Conservation (phyloP, 2,797 vertebrate genomes). For the Podargus strigoides region DNA sequence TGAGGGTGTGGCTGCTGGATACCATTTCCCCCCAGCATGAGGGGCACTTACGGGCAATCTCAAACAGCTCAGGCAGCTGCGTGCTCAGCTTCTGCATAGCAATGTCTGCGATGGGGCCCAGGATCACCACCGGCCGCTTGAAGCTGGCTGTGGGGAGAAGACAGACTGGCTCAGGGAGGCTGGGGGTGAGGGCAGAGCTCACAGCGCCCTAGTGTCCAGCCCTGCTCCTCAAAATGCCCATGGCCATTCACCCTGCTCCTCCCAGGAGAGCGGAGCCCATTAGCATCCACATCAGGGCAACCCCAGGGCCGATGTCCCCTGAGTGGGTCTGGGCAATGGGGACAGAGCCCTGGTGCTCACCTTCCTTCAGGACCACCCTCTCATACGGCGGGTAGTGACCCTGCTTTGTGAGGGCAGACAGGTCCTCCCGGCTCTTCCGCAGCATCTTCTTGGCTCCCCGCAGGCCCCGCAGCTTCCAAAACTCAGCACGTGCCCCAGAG, state of each 20-base stretch:
- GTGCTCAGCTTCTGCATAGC: conserved; percentile 88
- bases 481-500: conserved; percentile 85
- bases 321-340: neutral
- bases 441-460: conserved; percentile 87
- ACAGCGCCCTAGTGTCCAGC: neutral
- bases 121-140: conserved; percentile 91
- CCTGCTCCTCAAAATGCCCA: accelerated
- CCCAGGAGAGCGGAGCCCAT: neutral
- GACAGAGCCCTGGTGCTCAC: conserved; percentile 58
- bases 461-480: conserved; percentile 95
- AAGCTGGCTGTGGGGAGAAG: conserved; percentile 83
- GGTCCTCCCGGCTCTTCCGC: conserved; percentile 85
- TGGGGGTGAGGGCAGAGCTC: neutral
- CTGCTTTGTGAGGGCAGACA: conserved; percentile 91
- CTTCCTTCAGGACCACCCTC: conserved; percentile 89
- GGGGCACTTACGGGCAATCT: conserved; percentile 83
- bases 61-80: conserved; percentile 86
- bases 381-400: conserved; percentile 93
- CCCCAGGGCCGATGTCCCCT: accelerated
- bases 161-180: neutral
- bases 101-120: conserved; percentile 92
- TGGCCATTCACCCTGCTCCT: neutral
- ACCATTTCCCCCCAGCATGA: accelerated
- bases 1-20: neutral
- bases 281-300: neutral